Conservation (phyloP, 2,888 invertebrate species). For the Anoplius nigerrimus region DNA sequence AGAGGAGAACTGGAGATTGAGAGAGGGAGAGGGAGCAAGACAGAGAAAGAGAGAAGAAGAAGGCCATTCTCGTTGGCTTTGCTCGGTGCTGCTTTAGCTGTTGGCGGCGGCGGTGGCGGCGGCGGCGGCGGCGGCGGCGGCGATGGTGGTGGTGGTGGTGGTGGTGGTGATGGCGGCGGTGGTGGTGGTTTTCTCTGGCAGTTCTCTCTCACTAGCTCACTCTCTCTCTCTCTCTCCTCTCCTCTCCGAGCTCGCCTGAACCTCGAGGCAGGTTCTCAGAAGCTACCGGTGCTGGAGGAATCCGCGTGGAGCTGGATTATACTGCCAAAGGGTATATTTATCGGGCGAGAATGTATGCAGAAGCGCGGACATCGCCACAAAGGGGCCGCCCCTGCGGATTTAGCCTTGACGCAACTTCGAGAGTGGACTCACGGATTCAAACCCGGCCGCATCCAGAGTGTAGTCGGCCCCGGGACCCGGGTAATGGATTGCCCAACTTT, state of each 20-base stretch:
- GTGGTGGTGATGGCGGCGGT: too few relatives aligned
- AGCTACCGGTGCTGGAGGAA: conserved; percentile 73
- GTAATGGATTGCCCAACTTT: conserved; percentile 59
- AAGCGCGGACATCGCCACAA: conserved; percentile 74
- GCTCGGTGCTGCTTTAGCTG: conserved; percentile 4
- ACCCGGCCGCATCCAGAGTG: conserved; percentile 32
- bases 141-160: neutral
- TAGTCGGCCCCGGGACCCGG: conserved; percentile 14
- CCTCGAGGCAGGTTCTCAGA: conserved; percentile 73
- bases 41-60: conserved; percentile 16
- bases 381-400: conserved; percentile 71
- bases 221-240: conserved; percentile 20
- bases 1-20: conserved; percentile 36
- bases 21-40: conserved; percentile 20
- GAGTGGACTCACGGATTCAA: conserved; percentile 53
- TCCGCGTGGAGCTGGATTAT: conserved; percentile 72
- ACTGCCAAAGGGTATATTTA: conserved; percentile 75
- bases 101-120: neutral
- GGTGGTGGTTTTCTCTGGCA: conserved; percentile 13
- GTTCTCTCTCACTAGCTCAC: conserved; percentile 6
- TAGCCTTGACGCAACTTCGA: conserved; percentile 70
- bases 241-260: conserved; percentile 50
- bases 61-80: conserved; percentile 6
- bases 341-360: conserved; percentile 75
- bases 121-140: neutral